Percentiles rank a stretch among this genome's conserved stretches.
These are phyloP conservation scores for Menidia menidia DNA, from an alignment of 2,797 vertebrate genomes.

Conservation along the genomic window DNA sequence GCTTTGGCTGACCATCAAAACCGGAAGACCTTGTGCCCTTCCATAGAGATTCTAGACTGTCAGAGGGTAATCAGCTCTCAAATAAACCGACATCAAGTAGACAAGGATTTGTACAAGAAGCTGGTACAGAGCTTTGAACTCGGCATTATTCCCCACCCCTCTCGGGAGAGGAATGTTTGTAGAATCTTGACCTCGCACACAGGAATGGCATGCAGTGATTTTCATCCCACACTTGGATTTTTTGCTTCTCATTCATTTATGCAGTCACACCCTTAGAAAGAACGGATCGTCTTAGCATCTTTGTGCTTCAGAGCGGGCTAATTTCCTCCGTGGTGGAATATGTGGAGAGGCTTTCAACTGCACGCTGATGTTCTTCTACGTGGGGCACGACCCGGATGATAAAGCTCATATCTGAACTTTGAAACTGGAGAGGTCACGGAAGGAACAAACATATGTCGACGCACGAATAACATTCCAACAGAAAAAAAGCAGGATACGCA, in stretches of 20 bases:
- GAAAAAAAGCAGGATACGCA: constrained; percentile 13
- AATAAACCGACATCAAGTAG: constrained; percentile 82
- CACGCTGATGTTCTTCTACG: constrained; percentile 39
- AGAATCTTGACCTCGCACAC: constrained; percentile 78
- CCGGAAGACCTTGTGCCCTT: constrained; percentile 70
- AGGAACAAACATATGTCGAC: constrained; percentile 9
- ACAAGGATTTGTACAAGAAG: constrained; percentile 73
- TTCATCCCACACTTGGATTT: constrained; percentile 72
- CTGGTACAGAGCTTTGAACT: constrained; percentile 72
- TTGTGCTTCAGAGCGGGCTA: constrained; percentile 47
- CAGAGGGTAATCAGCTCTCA: constrained; percentile 85
- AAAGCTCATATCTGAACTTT: constrained; percentile 28
- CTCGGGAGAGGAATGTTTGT: constrained; percentile 74
- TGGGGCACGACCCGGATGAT: constrained; percentile 45
- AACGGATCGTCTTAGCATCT: constrained; percentile 61
- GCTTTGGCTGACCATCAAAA: constrained; percentile 84
- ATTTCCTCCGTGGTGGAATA: constrained; percentile 35
- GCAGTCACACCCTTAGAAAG: constrained; percentile 55
- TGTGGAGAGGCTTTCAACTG: constrained; percentile 32
- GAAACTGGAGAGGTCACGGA: constrained; percentile 27
- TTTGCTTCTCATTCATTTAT: constrained; percentile 80
- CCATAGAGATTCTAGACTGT: constrained; percentile 78
- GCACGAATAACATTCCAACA: constrained; percentile 14
- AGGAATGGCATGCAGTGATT: constrained; percentile 78
- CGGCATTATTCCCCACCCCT: constrained; percentile 73